phyloP scores from a whole-genome alignment of 1,140 invertebrate species.

The Probaryconus sp. region DNA sequence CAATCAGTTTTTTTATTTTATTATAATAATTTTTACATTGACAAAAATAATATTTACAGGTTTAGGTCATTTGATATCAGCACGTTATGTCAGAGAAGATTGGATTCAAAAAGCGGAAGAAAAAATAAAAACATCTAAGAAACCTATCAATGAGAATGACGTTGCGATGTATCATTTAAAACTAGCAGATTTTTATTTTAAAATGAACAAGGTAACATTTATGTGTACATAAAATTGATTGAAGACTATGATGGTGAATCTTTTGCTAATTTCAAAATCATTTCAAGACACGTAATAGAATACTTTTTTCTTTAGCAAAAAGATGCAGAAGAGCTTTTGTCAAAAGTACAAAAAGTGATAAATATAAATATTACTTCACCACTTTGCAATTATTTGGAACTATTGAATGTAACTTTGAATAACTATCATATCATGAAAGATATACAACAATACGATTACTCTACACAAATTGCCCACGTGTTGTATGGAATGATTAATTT shows the following conservation, averaged over 20 bases:
- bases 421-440: conserved; percentile 62
- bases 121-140: conserved; percentile 51
- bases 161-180: conserved; percentile 68
- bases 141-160: conserved; percentile 37
- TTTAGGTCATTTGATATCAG: conserved; percentile 66
- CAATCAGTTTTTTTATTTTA: too few relatives aligned
- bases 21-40: too few relatives aligned
- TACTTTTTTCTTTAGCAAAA: conserved; percentile 43
- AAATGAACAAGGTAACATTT: conserved; percentile 64
- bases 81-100: conserved; percentile 62
- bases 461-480: conserved; percentile 59
- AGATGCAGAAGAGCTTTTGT: conserved; percentile 63
- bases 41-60: conserved; percentile 52
- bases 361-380: conserved; percentile 50
- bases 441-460: conserved; percentile 63
- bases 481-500: conserved; percentile 62
- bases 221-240: background rate
- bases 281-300: conserved; percentile 19
- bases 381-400: conserved; percentile 56
- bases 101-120: conserved; percentile 67
- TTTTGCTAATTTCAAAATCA: conserved; percentile 13
- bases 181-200: conserved; percentile 72
- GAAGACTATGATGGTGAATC: background rate
- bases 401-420: conserved; percentile 54
- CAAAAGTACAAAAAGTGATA: conserved; percentile 57